Evolutionary conservation across 1,140 invertebrate species (phyloP).

Genomic region (Drosophila pandora): DNA sequence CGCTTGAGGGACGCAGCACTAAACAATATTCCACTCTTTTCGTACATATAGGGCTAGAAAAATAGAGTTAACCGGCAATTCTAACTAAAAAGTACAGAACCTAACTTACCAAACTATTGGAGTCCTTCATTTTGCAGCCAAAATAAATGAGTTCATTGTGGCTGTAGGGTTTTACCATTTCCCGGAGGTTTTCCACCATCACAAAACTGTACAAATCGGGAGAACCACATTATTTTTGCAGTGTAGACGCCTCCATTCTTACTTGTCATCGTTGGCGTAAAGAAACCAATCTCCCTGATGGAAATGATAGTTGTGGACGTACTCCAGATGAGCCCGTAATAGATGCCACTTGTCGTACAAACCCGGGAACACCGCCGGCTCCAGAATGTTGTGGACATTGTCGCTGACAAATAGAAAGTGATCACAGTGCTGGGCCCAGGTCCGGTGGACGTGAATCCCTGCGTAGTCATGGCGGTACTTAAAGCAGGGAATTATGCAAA

Average conservation of each 20-base stretch:
- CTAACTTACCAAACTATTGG: constrained; percentile 25
- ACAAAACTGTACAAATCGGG: constrained; percentile 50
- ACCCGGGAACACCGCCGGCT: constrained; percentile 54
- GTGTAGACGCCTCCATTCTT: background rate
- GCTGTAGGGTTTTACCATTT: constrained; percentile 44
- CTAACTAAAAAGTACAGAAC: background rate
- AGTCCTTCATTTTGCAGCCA: constrained; percentile 55
- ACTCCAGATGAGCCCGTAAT: constrained; percentile 46
- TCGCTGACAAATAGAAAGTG: constrained; percentile 64
- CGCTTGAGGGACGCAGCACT: constrained; percentile 46
- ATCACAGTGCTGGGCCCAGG: constrained; percentile 64
- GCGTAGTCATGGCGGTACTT: constrained; percentile 19
- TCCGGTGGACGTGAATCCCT: constrained; percentile 49
- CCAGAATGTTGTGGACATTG: constrained; percentile 43
- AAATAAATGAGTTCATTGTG: constrained; percentile 61
- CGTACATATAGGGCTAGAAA: constrained; percentile 46
- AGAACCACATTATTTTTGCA: background rate
- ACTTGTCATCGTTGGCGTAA: constrained; percentile 68
- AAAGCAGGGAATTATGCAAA: constrained; percentile 63
- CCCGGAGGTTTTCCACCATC: constrained; percentile 60
- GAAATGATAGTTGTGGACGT: constrained; percentile 60
- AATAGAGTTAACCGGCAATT: background rate
- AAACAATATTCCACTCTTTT: constrained; percentile 36
- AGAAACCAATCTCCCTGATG: constrained; percentile 68
- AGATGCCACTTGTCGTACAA: constrained; percentile 47